Conservation (phyloP, 2,113 vertebrate species). For the Diglossa brunneiventris region DNA sequence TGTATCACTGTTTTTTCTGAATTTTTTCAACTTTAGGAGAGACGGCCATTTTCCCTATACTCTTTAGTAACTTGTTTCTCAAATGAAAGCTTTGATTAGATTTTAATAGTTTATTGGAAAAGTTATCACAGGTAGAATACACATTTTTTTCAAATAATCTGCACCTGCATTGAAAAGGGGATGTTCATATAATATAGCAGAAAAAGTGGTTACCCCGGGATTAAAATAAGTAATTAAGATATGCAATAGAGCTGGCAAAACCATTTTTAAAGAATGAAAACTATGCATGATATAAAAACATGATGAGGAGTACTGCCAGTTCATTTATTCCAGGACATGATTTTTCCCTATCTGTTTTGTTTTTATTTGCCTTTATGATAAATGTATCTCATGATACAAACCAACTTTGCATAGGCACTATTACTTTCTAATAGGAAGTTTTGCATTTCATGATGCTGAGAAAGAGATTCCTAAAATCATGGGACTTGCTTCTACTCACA, state of each 20-base stretch:
- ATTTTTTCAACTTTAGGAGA: neutral
- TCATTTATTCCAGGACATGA: neutral
- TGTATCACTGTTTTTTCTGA: neutral
- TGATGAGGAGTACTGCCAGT: neutral
- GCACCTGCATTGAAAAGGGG: neutral
- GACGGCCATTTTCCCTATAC: neutral
- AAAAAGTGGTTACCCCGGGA: neutral
- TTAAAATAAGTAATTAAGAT: neutral
- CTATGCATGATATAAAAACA: neutral
- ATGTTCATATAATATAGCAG: neutral
- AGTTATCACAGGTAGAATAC: neutral
- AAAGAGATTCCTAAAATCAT: neutral
- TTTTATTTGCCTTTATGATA: neutral
- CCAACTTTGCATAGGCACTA: neutral
- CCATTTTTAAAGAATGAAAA: neutral
- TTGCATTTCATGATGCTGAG: neutral
- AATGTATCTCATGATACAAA: neutral
- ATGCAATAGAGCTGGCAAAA: neutral
- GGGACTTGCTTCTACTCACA: neutral
- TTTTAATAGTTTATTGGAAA: neutral
- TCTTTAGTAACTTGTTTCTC: neutral
- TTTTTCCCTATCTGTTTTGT: neutral
- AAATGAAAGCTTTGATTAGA: neutral
- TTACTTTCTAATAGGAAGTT: neutral
- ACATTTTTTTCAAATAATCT: neutral